phyloP scores from a whole-genome alignment of 92 coral and sea anemone genomes.

The Porites divaricata region DNA sequence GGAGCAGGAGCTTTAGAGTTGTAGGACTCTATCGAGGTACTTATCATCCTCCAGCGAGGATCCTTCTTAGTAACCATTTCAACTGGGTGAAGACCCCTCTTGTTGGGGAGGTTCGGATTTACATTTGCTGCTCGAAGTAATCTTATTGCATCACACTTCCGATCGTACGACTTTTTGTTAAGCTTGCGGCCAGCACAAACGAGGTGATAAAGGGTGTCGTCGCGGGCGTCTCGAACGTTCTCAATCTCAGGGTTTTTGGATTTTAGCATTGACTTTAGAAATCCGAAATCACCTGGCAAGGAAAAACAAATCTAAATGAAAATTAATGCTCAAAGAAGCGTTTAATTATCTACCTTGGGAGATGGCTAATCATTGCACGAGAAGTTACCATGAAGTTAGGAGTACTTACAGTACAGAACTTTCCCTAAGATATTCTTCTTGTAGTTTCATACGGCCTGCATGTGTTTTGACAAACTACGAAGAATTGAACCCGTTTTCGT shows the following conservation, averaged over 20 bases:
- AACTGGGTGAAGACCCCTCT: constrained; percentile 29
- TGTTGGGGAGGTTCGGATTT: constrained; percentile 67
- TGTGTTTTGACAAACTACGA: no score
- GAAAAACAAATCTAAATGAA: constrained; percentile 5
- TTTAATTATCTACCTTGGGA: no score
- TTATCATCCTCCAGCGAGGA: constrained; percentile 65
- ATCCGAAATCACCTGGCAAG: constrained; percentile 44
- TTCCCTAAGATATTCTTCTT: no score
- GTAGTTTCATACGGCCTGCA: neutral
- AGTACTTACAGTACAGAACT: no score
- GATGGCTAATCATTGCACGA: no score
- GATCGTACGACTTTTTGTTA: constrained; percentile 1
- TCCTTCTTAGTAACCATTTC: constrained; percentile 45
- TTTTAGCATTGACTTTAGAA: constrained; percentile 49
- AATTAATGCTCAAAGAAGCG: no score
- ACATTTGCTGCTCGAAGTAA: constrained; percentile 64
- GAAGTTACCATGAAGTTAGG: no score
- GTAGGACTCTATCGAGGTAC: constrained; percentile 41
- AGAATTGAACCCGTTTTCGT: no score
- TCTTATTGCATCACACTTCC: constrained; percentile 57
- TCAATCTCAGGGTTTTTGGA: constrained; percentile 44
- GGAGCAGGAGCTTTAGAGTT: neutral
- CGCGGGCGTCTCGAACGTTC: constrained; percentile 45
- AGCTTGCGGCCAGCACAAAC: constrained; percentile 32
- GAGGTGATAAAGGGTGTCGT: constrained; percentile 64